Conservation (phyloP, 2,113 vertebrate species). For the Fulmarus glacialis region DNA sequence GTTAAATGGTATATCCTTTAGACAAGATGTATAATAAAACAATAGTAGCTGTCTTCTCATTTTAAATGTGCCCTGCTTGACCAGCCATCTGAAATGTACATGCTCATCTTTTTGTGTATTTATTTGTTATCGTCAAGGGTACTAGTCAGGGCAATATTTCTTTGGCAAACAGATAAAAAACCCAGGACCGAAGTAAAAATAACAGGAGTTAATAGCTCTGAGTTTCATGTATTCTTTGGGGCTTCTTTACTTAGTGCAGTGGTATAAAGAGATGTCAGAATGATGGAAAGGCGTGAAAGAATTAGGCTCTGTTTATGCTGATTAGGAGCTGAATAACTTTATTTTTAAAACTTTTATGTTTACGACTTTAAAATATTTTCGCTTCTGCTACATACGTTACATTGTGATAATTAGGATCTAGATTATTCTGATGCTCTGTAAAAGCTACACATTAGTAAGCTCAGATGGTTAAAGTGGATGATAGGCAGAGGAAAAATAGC, state of each 20-base stretch:
- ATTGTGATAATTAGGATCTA: not conserved
- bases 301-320: not conserved
- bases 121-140: not conserved
- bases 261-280: not conserved
- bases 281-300: not conserved
- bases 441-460: not conserved
- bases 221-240: slow-evolving; percentile 1
- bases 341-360: slow-evolving; percentile 1
- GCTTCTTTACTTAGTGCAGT: not conserved
- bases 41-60: not conserved
- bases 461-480: not conserved
- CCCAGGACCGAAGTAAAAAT: not conserved
- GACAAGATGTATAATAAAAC: not conserved
- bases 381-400: not conserved
- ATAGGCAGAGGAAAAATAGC: not conserved
- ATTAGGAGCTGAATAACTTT: not conserved
- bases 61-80: not conserved
- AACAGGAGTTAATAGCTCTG: not conserved
- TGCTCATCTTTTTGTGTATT: not conserved
- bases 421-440: not conserved
- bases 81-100: not conserved
- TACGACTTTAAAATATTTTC: not conserved
- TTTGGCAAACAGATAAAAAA: not conserved
- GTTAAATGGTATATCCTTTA: not conserved
- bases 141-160: not conserved